Conservation (phyloP, 2,888 invertebrate genomes). For the Megamerina dolium region DNA sequence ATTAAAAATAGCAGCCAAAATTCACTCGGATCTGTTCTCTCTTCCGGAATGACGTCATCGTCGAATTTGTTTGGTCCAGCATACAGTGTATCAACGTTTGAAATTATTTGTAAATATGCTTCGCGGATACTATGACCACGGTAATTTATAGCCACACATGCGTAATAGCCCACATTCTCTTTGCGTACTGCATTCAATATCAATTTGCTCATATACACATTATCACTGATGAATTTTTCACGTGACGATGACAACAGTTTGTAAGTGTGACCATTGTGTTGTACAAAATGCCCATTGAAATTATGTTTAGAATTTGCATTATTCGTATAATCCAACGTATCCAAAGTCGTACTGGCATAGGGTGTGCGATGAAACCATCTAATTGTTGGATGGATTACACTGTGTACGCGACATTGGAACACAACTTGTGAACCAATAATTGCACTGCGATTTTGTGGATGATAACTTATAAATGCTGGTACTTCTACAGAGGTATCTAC, state of each 20-base stretch:
- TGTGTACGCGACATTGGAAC: conserved; percentile 44
- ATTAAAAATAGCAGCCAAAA: conserved; percentile 44
- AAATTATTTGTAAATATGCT: conserved; percentile 35
- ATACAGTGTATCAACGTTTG: too few relatives aligned
- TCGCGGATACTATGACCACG: conserved; percentile 42
- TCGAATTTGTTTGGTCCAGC: too few relatives aligned
- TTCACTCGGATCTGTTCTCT: conserved; percentile 27
- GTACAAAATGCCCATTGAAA: conserved; percentile 34
- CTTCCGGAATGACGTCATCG: conserved; percentile 28
- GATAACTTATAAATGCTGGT: conserved; percentile 41
- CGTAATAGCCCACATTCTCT: conserved; percentile 40
- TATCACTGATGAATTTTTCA: conserved; percentile 38
- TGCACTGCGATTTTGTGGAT: conserved; percentile 38
- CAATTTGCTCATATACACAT: conserved; percentile 45
- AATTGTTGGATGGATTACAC: conserved; percentile 42
- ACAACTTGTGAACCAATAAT: conserved; percentile 34
- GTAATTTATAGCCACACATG: conserved; percentile 46
- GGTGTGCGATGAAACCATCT: conserved; percentile 42
- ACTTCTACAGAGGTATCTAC: conserved; percentile 35
- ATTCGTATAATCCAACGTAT: too few relatives aligned
- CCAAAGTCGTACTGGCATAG: too few relatives aligned
- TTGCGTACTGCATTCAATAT: conserved; percentile 37
- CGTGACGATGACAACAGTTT: conserved; percentile 36
- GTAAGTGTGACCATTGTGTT: conserved; percentile 42
- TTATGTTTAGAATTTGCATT: too few relatives aligned